Conservation (phyloP, 2,888 invertebrate genomes). For the Patella ulyssiponensis region DNA sequence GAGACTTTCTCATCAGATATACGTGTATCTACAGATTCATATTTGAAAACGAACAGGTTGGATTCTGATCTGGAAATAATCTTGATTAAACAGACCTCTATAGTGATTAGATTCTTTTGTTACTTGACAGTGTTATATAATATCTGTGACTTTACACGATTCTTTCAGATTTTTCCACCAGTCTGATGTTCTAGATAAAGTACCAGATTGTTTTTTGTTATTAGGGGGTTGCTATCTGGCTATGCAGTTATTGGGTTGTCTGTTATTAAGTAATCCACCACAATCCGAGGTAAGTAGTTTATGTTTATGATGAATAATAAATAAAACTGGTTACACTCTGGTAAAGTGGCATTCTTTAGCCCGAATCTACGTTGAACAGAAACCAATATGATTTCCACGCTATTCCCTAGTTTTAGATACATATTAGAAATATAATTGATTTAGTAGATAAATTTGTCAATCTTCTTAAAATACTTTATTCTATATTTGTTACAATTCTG, state of each 20-base stretch:
- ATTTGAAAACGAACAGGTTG: no score
- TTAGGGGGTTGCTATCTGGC: conserved; percentile 62
- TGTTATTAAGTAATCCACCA: conserved; percentile 50
- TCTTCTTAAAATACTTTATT: no score
- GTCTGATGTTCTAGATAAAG: conserved; percentile 56
- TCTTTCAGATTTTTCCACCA: conserved; percentile 59
- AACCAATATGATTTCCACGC: no score
- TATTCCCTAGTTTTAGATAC: no score
- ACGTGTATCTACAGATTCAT: no score
- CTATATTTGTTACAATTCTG: no score
- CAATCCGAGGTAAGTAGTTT: conserved; percentile 16
- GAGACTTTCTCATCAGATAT: no score
- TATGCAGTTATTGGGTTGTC: conserved; percentile 63
- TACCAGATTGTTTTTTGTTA: conserved; percentile 65
- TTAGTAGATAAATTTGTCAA: no score
- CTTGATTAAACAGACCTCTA: background rate
- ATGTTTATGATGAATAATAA: background rate
- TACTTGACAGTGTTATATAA: no score
- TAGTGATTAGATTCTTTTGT: background rate
- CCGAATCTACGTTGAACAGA: no score
- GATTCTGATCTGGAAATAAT: background rate
- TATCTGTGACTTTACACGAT: background rate
- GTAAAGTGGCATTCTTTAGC: no score
- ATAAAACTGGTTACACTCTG: background rate
- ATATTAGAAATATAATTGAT: no score